Percentiles rank a stretch among this genome's conserved stretches.
These are phyloP conservation scores for Coracias cyanogaster DNA, from an alignment of 2,797 vertebrate species.

Conservation along the genomic window DNA sequence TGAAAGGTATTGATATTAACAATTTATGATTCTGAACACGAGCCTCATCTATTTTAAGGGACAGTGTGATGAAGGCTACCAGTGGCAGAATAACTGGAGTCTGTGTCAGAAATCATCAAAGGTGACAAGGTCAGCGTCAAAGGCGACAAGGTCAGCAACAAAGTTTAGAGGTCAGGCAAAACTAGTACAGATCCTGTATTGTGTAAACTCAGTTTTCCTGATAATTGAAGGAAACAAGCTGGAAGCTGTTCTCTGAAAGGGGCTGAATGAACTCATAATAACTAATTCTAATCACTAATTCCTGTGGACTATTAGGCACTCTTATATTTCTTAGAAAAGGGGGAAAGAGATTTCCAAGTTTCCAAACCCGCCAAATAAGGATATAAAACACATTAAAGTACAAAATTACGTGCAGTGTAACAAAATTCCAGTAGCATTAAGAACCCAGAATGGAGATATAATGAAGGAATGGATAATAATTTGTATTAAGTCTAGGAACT, in stretches of 20 bases:
- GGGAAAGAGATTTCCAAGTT: constrained; percentile 4
- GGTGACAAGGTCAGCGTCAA: neutral
- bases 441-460: neutral
- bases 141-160: neutral
- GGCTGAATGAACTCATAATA: constrained; percentile 32
- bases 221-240: constrained; percentile 5
- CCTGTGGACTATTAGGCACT: neutral
- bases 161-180: constrained; percentile 10
- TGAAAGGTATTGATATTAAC: neutral
- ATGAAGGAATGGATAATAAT: neutral
- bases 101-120: neutral
- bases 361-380: neutral
- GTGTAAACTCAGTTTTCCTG: constrained; percentile 1
- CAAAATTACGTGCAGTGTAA: neutral
- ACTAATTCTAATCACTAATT: constrained; percentile 37
- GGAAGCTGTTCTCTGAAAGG: constrained; percentile 2
- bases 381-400: neutral
- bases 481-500: neutral
- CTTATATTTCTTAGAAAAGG: neutral
- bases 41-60: neutral
- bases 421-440: neutral
- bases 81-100: neutral
- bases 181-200: neutral
- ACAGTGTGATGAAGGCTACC: neutral
- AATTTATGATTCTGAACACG: neutral